Percentiles rank a stretch among this genome's conserved stretches.
phyloP scores from a whole-genome alignment of 2,797 vertebrate genomes.

The Linurgus olivaceus region DNA sequence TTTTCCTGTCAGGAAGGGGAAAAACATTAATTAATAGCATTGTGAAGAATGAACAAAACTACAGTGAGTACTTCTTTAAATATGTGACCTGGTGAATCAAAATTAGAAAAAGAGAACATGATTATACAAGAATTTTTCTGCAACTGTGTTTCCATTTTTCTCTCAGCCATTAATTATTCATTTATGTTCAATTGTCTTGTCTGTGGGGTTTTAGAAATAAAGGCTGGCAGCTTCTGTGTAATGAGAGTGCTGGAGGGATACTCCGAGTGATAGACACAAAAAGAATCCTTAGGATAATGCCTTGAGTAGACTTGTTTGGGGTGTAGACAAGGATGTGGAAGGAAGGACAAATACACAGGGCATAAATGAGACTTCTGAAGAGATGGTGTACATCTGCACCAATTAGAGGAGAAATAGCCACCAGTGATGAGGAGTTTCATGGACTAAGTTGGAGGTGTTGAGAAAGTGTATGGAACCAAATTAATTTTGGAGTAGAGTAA shows the following conservation, averaged over 20 bases:
- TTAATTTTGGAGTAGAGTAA: background rate
- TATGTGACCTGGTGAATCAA: background rate
- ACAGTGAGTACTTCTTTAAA: background rate
- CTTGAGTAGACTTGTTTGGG: background rate
- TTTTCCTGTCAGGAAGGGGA: slow-evolving; percentile 29
- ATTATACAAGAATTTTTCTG: background rate
- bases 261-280: background rate
- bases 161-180: background rate
- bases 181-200: background rate
- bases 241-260: background rate
- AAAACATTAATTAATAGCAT: background rate
- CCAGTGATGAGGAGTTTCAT: background rate
- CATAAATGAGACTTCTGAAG: background rate
- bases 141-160: background rate
- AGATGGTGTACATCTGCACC: background rate
- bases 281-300: background rate
- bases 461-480: background rate
- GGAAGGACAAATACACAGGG: background rate
- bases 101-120: background rate
- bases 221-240: background rate
- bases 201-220: background rate
- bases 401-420: background rate
- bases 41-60: background rate
- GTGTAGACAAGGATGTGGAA: background rate
- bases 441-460: background rate